These are phyloP conservation scores for Scytalopus superciliaris DNA, from an alignment of 2,113 vertebrate genomes.

Conservation along the genomic window DNA sequence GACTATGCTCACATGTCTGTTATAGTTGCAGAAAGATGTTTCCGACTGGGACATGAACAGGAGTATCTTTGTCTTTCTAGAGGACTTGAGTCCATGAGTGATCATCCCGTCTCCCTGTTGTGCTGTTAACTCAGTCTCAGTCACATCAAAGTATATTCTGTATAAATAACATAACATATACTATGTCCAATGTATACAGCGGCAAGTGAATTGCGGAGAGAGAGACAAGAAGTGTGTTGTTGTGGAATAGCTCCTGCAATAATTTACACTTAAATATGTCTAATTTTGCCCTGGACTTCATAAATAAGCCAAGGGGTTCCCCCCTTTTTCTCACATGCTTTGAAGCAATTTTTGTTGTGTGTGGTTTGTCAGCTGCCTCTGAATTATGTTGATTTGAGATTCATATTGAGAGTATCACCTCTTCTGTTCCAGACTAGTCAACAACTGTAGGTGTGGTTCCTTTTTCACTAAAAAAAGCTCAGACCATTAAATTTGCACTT, in stretches of 20 bases:
- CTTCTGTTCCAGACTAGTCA: neutral
- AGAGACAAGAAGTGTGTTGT: neutral
- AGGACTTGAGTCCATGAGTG: neutral
- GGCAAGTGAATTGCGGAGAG: neutral
- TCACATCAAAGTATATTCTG: neutral
- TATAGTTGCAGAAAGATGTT: neutral
- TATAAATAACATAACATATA: fast-evolving
- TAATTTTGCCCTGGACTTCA: neutral
- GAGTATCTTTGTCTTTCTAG: neutral
- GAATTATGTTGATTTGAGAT: neutral
- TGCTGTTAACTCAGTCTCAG: neutral
- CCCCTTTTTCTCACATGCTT: neutral
- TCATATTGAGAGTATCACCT: neutral
- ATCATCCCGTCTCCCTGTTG: neutral
- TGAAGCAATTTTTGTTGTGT: neutral
- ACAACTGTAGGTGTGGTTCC: neutral
- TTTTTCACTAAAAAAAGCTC: neutral
- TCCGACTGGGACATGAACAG: neutral
- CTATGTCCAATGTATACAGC: fast-evolving
- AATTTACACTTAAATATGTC: neutral
- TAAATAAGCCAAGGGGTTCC: neutral
- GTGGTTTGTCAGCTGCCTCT: neutral
- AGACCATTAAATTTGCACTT: neutral
- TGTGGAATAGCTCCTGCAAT: neutral
- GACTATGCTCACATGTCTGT: neutral